Conservation (phyloP, 2,797 vertebrate species). For the Protonibea diacanthus region DNA sequence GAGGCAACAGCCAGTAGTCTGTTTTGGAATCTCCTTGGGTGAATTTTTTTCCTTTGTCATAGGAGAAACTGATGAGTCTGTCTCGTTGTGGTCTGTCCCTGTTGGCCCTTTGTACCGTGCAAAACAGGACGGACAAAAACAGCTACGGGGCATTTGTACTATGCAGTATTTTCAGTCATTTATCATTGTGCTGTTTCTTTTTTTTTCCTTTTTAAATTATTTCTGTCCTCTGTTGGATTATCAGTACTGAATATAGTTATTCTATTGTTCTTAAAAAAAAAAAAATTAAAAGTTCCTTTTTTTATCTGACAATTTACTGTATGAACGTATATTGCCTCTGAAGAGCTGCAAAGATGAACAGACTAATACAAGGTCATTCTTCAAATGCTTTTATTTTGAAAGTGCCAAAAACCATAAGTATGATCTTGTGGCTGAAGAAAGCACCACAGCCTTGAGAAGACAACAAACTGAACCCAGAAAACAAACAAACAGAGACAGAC, state of each 20-base stretch:
- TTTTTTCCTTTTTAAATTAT: slow-evolving; percentile 85
- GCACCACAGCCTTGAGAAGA: slow-evolving; percentile 78
- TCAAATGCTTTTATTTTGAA: slow-evolving; percentile 79
- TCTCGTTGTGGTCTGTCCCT: slow-evolving; percentile 77
- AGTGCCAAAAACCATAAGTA: slow-evolving; percentile 83
- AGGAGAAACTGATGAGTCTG: slow-evolving; percentile 77
- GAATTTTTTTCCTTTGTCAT: slow-evolving; percentile 62
- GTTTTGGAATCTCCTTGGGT: slow-evolving; percentile 70
- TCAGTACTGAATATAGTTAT: slow-evolving; percentile 81
- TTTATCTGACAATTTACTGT: slow-evolving; percentile 70
- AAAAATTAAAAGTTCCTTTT: slow-evolving; percentile 60
- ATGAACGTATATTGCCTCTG: slow-evolving; percentile 63
- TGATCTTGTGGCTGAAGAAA: slow-evolving; percentile 75
- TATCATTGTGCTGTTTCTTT: slow-evolving; percentile 81
- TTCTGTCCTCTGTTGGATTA: slow-evolving; percentile 81
- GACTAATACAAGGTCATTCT: slow-evolving; percentile 68
- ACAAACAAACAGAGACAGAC: slow-evolving; percentile 51
- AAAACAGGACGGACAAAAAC: slow-evolving; percentile 70
- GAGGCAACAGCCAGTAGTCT: slow-evolving; percentile 64
- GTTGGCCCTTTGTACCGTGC: slow-evolving; percentile 73
- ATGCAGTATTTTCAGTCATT: slow-evolving; percentile 88
- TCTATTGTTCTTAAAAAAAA: slow-evolving; percentile 74
- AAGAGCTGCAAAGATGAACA: slow-evolving; percentile 71
- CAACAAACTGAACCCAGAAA: slow-evolving; percentile 62
- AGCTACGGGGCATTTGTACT: slow-evolving; percentile 85